Evolutionary conservation across 2,888 invertebrate species (phyloP), one percentile per base, ranked within the genome.

Genomic region (Plemyria rubiginata): DNA sequence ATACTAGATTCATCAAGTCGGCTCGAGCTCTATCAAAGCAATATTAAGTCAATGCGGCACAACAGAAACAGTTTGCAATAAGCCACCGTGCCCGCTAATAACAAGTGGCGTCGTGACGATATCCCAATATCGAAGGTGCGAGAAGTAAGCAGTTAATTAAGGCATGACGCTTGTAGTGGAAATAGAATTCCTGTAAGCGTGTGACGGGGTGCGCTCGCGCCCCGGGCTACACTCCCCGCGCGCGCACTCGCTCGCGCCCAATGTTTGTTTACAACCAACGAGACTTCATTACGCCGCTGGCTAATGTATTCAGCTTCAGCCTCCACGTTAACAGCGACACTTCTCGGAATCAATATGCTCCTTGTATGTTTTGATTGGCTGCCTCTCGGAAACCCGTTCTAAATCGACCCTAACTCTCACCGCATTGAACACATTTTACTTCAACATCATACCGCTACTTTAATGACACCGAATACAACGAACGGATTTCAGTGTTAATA

Each of bases 291-390:
- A 92, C 92, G 90, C 91, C 89, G 87, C 86, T 85, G 90, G 92
- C 92, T 92, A 92, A 92, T 92, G 92, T 92, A 92, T 92, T 92
- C 92, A 91, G 92, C 92, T 92, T 92, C 92, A 92, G 91, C 91
- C 92, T 91, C 86, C 90, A 90, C 91, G 92, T 90, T 92, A 91
- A 92, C 92, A 91, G 90, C 91, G 92, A 92, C 92, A 92, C 92
- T 92, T 92, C 92, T 92, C 90, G 88, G 92, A 92, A 92, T 92
- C 92, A 92, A 92, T 92, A 92, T 90, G 92, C 90, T 92, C 89
- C 90, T 90, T 91, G 92, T 92, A 92, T 92, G 92, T 92, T 92
- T 92, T 92, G 92, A 92, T 92, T 92, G 90, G 90, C 86, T 90
- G 80, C 79, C 82, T 80, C 78, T 74, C 70, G 67, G 70, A 70